These are phyloP conservation scores for Cryptosula pallasiana DNA, from an alignment of 2,888 invertebrate genomes.

Conservation along the genomic window DNA sequence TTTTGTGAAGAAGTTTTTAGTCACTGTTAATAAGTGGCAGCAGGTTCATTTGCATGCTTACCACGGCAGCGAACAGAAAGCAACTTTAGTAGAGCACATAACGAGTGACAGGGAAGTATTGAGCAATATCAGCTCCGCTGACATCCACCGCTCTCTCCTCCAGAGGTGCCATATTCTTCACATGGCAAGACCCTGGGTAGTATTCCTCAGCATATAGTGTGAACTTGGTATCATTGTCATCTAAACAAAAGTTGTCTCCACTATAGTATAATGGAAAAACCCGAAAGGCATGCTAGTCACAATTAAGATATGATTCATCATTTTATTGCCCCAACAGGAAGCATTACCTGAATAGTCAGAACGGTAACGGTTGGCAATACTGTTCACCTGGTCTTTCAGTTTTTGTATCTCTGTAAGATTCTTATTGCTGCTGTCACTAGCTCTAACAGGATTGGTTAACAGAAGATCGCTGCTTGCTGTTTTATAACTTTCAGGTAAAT, in stretches of 20 bases:
- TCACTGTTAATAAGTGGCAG: too few relatives aligned
- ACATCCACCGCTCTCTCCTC: not conserved
- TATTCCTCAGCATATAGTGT: not conserved
- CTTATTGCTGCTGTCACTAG: not conserved
- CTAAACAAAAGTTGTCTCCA: too few relatives aligned
- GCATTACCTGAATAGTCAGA: not conserved
- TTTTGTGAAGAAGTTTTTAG: too few relatives aligned
- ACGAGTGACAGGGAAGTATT: not conserved
- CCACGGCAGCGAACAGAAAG: not conserved
- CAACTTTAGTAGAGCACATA: constrained; percentile 18
- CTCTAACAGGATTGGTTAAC: not conserved
- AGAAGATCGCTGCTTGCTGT: not conserved
- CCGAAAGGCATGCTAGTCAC: too few relatives aligned
- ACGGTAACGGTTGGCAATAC: not conserved
- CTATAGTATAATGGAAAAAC: too few relatives aligned
- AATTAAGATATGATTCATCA: too few relatives aligned
- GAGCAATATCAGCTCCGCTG: not conserved
- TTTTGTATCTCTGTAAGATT: not conserved
- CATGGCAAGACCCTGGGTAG: not conserved
- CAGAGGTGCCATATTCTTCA: not conserved
- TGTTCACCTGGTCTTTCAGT: not conserved
- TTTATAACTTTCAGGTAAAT: not conserved
- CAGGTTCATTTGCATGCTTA: not conserved
- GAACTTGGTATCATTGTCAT: not conserved
- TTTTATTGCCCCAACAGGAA: not conserved